Evolutionary conservation across 2,113 vertebrate genomes (phyloP), one percentile per base, ranked within the genome.

Genomic region (Chamaea fasciata): DNA sequence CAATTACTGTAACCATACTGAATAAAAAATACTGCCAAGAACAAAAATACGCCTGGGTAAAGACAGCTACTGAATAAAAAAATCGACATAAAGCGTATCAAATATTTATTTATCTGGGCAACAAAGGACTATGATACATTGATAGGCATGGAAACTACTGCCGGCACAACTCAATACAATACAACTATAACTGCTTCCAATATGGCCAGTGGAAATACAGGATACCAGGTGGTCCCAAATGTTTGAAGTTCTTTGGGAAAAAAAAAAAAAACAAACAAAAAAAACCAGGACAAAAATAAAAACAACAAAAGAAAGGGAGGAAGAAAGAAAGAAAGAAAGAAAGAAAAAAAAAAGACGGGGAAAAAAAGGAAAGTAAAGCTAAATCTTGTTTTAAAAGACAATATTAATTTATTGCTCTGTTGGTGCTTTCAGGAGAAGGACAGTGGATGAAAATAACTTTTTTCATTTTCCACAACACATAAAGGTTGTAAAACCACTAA

Each of bases 61-160:
- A 98, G 98, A 98, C 97, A 98, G 98, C 97, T 98, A 98, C 98
- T 98, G 98, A 98, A 99, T 98, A 98, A 98, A 99, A 99, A 99
- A 99, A 99, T 99, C 98, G 98, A 99, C 99, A 99, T 99, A 99
- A 99, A 99, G 99, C 98, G 99, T 99, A 99, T 99, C 99, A 99
- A 99, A 99, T 99, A 99, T 99, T 99, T 99, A 99, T 99, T 99
- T 99, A 99, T 99, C 99, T 99, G 99, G 99, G 99, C 98, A 99
- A 99, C 99, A 99, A 99, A 99, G 98, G 98, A 99, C 99, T 99
- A 99, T 99, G 99, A 99, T 99, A 99, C 99, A 99, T 99, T 99
- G 99, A 99, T 98, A 99, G 99, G 98, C 99, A 99, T 99, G 98
- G 98, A 98, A 98, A 99, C 98, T 98, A 99, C 99, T 98, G 99